phyloP scores from a whole-genome alignment of 2,797 vertebrate genomes.

The Spheniscus humboldti region DNA sequence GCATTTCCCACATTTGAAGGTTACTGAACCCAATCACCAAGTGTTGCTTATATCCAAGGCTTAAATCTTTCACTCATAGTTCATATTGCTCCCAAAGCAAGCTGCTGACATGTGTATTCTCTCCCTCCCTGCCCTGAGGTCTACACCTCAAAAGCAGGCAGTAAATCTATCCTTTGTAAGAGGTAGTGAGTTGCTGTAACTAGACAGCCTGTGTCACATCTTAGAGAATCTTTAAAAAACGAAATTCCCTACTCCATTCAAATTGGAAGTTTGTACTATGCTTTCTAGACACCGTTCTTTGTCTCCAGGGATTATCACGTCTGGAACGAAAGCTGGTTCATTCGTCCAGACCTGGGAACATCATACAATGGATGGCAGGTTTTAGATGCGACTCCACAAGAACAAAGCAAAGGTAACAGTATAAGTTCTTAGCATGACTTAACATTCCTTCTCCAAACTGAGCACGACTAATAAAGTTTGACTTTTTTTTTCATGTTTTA shows the following conservation, averaged over 20 bases:
- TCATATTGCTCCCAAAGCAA: neutral
- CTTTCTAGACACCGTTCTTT: neutral
- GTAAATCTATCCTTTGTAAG: neutral
- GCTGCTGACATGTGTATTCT: neutral
- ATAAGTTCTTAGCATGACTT: neutral
- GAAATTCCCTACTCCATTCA: neutral
- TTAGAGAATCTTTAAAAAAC: neutral
- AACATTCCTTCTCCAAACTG: neutral
- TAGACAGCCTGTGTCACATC: neutral
- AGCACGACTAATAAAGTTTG: neutral
- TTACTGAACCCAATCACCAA: neutral
- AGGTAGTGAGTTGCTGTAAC: neutral
- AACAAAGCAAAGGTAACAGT: conserved; percentile 80
- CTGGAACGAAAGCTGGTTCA: conserved; percentile 88
- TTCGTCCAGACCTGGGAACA: conserved; percentile 77
- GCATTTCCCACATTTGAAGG: neutral
- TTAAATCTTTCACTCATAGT: neutral
- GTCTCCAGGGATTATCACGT: conserved; percentile 88
- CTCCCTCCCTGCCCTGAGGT: neutral
- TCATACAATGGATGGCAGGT: conserved; percentile 86
- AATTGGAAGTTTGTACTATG: neutral
- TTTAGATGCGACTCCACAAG: conserved; percentile 89
- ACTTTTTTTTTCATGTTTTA: neutral
- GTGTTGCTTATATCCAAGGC: neutral
- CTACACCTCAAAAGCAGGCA: neutral